A percentile compares a stretch with the other conserved stretches of the same genome.
Conservation (phyloP, 1,140 invertebrate species). For the Nylanderia fulva region DNA sequence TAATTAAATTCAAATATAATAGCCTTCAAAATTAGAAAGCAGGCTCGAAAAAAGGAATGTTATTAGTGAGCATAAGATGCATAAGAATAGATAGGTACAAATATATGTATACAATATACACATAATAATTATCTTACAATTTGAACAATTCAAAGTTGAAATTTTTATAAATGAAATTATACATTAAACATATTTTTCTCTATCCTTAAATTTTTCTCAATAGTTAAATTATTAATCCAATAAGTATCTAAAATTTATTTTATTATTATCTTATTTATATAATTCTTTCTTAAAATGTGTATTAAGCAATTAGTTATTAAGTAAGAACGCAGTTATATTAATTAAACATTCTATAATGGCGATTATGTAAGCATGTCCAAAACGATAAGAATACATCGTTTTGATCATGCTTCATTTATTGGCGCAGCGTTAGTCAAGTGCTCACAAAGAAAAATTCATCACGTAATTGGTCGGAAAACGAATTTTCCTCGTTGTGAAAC, state of each 20-base stretch:
- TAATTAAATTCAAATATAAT: neutral
- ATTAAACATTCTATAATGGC: neutral
- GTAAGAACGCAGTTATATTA: no score
- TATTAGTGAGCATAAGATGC: neutral
- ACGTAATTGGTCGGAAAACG: neutral
- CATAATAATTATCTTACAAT: neutral
- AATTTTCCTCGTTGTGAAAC: constrained; percentile 10
- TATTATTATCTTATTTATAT: neutral
- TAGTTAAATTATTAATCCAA: neutral
- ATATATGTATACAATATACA: neutral
- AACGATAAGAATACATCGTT: neutral
- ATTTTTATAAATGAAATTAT: neutral
- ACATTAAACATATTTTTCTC: neutral
- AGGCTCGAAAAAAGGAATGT: no score
- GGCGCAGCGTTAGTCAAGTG: neutral
- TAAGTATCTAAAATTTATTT: neutral
- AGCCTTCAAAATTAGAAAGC: neutral
- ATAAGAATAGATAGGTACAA: neutral
- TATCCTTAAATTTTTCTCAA: neutral
- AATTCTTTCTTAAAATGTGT: no score
- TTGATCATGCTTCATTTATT: neutral
- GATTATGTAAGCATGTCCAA: constrained; percentile 27
- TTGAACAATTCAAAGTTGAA: neutral
- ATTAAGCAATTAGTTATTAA: neutral
- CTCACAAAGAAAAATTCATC: neutral